Conservation (phyloP, 2,113 vertebrate species). For the Arothron firmamentum region DNA sequence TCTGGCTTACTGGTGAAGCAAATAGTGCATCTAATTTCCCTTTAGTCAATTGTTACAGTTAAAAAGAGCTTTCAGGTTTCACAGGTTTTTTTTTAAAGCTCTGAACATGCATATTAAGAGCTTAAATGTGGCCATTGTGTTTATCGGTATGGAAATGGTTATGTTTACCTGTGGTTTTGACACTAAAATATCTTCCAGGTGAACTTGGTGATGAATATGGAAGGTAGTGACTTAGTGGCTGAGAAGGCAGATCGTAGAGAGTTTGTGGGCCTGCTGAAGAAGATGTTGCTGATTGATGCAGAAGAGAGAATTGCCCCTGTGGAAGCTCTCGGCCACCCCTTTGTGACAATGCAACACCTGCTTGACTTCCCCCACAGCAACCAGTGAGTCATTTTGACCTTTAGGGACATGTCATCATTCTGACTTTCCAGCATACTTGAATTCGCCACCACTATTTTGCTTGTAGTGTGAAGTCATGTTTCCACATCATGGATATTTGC, state of each 20-base stretch:
- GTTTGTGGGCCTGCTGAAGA: slow-evolving; percentile 95
- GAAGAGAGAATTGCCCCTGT: slow-evolving; percentile 90
- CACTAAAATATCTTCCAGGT: slow-evolving; percentile 73
- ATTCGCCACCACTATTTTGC: too few species aligned
- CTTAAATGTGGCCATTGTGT: too few species aligned
- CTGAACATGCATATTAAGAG: too few species aligned
- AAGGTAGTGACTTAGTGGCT: slow-evolving; percentile 93
- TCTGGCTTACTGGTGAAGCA: not conserved
- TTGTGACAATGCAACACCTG: slow-evolving; percentile 98
- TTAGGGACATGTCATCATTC: not conserved
- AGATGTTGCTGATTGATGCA: slow-evolving; percentile 95
- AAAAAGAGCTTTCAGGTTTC: too few species aligned
- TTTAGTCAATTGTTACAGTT: too few species aligned
- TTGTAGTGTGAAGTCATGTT: slow-evolving; percentile 92
- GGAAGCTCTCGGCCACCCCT: slow-evolving; percentile 91
- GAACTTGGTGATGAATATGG: slow-evolving; percentile 98
- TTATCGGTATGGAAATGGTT: not conserved
- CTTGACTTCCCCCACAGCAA: slow-evolving; percentile 97
- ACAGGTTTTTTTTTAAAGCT: too few species aligned
- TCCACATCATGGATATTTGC: slow-evolving; percentile 98
- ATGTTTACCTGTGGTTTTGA: not conserved
- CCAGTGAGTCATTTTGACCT: slow-evolving; percentile 79
- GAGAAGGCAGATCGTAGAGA: slow-evolving; percentile 96
- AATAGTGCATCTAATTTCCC: too few species aligned
- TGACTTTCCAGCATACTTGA: not conserved